phyloP scores from a whole-genome alignment of 2,113 vertebrate species.

The Trinectes maculatus region DNA sequence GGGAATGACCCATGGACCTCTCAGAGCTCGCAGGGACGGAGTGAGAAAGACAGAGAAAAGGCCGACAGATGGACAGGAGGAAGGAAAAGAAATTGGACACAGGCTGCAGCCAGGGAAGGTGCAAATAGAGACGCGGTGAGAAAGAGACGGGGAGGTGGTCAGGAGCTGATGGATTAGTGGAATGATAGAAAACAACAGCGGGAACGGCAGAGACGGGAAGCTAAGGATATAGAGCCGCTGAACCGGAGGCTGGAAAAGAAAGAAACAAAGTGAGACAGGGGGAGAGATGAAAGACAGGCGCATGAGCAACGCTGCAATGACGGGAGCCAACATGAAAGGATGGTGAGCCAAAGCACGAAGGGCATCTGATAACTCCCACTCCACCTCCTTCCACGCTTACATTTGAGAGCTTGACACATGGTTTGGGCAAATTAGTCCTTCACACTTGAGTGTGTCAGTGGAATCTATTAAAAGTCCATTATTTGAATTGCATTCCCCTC shows the following conservation, averaged over 20 bases:
- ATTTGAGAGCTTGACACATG: constrained; percentile 53
- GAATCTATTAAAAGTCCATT: constrained; percentile 81
- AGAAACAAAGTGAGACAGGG: not conserved
- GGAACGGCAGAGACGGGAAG: constrained; percentile 12
- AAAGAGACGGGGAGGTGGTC: constrained; percentile 32
- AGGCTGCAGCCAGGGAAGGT: constrained; percentile 29
- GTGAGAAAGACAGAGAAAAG: constrained; percentile 31
- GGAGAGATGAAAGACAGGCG: constrained; percentile 20
- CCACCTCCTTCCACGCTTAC: constrained; percentile 38
- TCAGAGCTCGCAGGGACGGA: constrained; percentile 15
- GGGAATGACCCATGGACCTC: constrained; percentile 56
- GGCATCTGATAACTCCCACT: constrained; percentile 49
- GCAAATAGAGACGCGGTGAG: constrained; percentile 49
- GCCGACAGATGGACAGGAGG: constrained; percentile 39
- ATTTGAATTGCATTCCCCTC: constrained; percentile 74
- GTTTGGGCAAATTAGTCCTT: constrained; percentile 71
- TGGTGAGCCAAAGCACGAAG: constrained; percentile 27
- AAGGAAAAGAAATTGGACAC: constrained; percentile 49
- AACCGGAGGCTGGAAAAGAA: constrained; percentile 35
- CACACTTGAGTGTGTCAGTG: constrained; percentile 71
- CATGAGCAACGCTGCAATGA: constrained; percentile 25
- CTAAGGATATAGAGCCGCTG: constrained; percentile 19
- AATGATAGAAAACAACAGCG: constrained; percentile 42
- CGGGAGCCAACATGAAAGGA: constrained; percentile 44
- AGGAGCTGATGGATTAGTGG: constrained; percentile 50